Evolutionary conservation across 2,888 invertebrate genomes (phyloP).

Genomic region (Sphaerophoria rueppellii): DNA sequence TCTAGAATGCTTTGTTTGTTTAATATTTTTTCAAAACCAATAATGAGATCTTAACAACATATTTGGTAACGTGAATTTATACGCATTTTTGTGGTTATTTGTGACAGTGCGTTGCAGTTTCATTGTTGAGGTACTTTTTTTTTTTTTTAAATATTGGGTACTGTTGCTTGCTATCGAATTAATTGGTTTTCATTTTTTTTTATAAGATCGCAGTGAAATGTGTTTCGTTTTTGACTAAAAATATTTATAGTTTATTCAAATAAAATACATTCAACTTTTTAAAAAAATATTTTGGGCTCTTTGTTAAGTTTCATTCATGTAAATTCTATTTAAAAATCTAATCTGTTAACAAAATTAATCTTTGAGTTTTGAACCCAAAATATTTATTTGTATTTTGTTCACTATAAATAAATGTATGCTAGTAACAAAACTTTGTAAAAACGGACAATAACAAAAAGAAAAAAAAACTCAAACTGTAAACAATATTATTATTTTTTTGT

Average conservation of each 20-base stretch:
- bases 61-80: constrained; percentile 54
- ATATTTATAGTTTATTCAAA: constrained; percentile 25
- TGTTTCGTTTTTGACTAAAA: constrained; percentile 30
- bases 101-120: constrained; percentile 68
- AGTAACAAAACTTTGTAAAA: constrained; percentile 55
- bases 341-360: neutral
- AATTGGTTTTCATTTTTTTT: constrained; percentile 16
- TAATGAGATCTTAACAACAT: constrained; percentile 17
- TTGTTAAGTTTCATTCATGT: neutral
- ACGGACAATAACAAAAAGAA: constrained; percentile 61
- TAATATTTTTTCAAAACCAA: constrained; percentile 20
- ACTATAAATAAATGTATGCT: constrained; percentile 54
- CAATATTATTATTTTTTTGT: neutral
- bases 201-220: constrained; percentile 55
- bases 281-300: constrained; percentile 32
- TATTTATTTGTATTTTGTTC: neutral
- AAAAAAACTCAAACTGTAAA: constrained; percentile 48
- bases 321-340: neutral
- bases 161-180: constrained; percentile 39
- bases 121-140: constrained; percentile 34
- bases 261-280: constrained; percentile 43
- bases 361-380: constrained; percentile 18
- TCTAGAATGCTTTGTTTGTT: constrained; percentile 46
- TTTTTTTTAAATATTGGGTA: constrained; percentile 20
- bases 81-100: constrained; percentile 52